Percentiles rank a stretch among this genome's conserved stretches.
Evolutionary conservation across 2,888 invertebrate species (phyloP).

Genomic region (Dolichopus griseipennis): DNA sequence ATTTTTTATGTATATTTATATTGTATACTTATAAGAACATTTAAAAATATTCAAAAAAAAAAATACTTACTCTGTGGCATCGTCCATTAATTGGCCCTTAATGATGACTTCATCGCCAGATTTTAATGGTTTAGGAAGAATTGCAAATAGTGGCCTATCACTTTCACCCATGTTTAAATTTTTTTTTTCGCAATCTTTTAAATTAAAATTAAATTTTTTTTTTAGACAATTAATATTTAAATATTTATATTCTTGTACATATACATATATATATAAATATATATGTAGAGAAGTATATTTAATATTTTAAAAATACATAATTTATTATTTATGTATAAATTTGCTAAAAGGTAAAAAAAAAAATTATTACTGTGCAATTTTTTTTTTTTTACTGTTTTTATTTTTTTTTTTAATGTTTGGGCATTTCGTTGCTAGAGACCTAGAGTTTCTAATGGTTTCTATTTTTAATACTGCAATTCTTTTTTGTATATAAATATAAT

Average conservation of each 20-base stretch:
- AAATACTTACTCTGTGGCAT: constrained; percentile 37
- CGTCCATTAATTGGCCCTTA: constrained; percentile 30
- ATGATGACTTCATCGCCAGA: constrained; percentile 32
- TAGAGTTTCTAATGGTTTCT: neutral
- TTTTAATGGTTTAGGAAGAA: constrained; percentile 30
- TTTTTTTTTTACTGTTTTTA: too few species aligned
- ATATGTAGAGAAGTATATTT: too few species aligned
- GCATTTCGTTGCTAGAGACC: neutral
- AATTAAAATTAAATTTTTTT: neutral
- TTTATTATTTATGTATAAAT: too few species aligned
- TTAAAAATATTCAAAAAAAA: neutral
- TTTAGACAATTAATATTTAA: neutral
- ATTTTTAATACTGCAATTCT: too few species aligned
- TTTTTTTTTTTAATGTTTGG: neutral
- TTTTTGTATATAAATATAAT: too few species aligned
- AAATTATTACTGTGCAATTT: too few species aligned
- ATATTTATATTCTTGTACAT: neutral
- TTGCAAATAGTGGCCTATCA: constrained; percentile 27
- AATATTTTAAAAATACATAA: too few species aligned
- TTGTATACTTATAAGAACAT: neutral
- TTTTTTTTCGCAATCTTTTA: neutral
- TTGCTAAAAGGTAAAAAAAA: too few species aligned
- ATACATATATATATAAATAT: too few species aligned
- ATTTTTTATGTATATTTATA: neutral
- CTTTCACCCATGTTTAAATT: constrained; percentile 25